phyloP scores from a whole-genome alignment of 2,888 invertebrate species.

The Dione vanillae region DNA sequence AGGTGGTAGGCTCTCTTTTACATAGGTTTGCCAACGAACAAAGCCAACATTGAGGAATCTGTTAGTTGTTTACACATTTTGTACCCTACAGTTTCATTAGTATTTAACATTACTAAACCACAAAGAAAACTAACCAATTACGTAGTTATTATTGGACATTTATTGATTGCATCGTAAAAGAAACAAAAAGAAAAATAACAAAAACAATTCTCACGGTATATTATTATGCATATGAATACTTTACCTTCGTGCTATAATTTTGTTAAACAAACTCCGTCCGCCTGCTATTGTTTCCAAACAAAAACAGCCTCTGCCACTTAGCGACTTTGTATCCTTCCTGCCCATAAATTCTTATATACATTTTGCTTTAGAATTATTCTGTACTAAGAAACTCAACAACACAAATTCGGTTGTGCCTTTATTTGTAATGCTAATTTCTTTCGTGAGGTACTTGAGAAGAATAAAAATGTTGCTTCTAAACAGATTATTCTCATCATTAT shows the following conservation, averaged over 20 bases:
- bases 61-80: too few species aligned
- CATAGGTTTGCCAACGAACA: too few species aligned
- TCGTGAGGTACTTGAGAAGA: background rate
- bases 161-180: too few species aligned
- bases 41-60: too few species aligned
- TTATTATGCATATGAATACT: slow-evolving; percentile 11
- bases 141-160: too few species aligned
- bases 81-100: too few species aligned
- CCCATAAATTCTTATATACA: slow-evolving; percentile 1
- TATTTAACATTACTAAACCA: too few species aligned
- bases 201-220: background rate
- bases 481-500: too few species aligned
- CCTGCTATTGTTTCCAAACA: slow-evolving; percentile 7
- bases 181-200: too few species aligned
- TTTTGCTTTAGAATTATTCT: background rate
- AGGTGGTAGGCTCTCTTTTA: too few species aligned
- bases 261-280: background rate
- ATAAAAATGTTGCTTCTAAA: background rate
- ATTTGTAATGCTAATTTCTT: slow-evolving; percentile 5
- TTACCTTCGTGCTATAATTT: slow-evolving; percentile 15
- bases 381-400: slow-evolving; percentile 2
- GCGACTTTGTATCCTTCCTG: slow-evolving; percentile 17
- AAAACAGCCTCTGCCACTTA: slow-evolving; percentile 23
- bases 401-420: background rate
- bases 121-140: too few species aligned